Evolutionary conservation across 2,797 vertebrate species (phyloP), one percentile per base, ranked within the genome.

Genomic region (Nyctalus aviator): DNA sequence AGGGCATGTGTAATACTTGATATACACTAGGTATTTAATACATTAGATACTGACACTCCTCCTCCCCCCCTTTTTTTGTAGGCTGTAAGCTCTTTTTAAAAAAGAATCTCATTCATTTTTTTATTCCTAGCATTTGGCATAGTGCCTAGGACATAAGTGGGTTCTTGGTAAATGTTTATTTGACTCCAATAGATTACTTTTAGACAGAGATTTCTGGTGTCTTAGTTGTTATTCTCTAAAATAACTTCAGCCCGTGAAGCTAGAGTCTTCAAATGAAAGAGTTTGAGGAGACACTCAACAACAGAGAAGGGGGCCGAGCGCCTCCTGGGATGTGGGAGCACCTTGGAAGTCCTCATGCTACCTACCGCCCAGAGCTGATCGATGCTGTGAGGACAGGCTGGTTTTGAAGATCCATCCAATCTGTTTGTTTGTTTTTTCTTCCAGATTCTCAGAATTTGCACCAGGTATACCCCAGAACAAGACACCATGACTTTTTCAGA

Each of bases 401-500:
- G 48, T 35, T 55, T 41, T 84, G 41, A 77, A 21, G 27, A 78
- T 2, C 46, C 50, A 92, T 73, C 82, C 76, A 57, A 44, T 25
- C 25, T 88, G 7, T 77, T 44, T 30, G 11, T 8, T 14, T 8
- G n/a, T 37, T 84, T 82, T 81, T 46, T 46, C 90, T 82, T 94
- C 1, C 96, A 99, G 99, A 99, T 99, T 97, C 98, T 99, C 93
- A 99, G 99, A 98, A 99, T 99, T 98, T 99, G 99, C 97, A 99
- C 99, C 95, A 99, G 99, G 97, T 99, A 99, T 97, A 99, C 99
- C 25, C 99, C 99, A 0, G 99, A 99, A 97, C 98, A 99, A 97
- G 99, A 99, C 98, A 99, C 99, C 88, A 99, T 99, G 99, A 99
- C 99, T 62, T 99, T 99, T 95, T 99, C 99, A 3, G 99, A 99